Conservation (phyloP, 1,140 invertebrate species). For the Macrocentrus cingulum region DNA sequence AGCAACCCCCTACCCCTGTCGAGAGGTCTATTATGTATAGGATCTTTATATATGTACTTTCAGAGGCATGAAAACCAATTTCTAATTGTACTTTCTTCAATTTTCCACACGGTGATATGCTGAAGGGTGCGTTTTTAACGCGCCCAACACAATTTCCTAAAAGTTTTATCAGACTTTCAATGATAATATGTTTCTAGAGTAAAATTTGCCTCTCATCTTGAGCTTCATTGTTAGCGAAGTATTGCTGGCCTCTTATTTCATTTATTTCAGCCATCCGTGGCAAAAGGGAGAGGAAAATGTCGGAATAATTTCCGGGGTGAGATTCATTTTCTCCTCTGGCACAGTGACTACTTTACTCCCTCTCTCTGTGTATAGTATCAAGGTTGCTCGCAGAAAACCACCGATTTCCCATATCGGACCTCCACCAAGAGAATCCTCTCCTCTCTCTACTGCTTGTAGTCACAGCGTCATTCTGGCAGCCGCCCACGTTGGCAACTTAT, state of each 20-base stretch:
- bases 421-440: background rate
- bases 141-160: too few relatives aligned
- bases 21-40: conserved; percentile 16
- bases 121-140: too few relatives aligned
- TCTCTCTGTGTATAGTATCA: background rate
- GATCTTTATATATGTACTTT: conserved; percentile 10
- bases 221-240: too few relatives aligned
- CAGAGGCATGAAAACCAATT: background rate
- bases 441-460: background rate
- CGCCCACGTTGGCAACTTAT: conserved; percentile 25
- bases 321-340: conserved; percentile 28
- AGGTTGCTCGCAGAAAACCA: background rate
- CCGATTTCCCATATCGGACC: conserved; percentile 25
- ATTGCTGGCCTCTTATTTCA: conserved; percentile 1
- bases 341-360: conserved; percentile 9
- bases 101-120: background rate
- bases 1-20: conserved; percentile 23
- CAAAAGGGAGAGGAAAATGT: background rate
- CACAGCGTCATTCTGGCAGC: conserved; percentile 17
- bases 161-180: too few relatives aligned
- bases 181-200: too few relatives aligned
- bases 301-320: conserved; percentile 24
- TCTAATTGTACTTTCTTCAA: background rate
- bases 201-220: too few relatives aligned
- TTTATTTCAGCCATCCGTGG: background rate